These are phyloP conservation scores for Pandemis heparana DNA, from an alignment of 2,888 invertebrate genomes.

Conservation along the genomic window DNA sequence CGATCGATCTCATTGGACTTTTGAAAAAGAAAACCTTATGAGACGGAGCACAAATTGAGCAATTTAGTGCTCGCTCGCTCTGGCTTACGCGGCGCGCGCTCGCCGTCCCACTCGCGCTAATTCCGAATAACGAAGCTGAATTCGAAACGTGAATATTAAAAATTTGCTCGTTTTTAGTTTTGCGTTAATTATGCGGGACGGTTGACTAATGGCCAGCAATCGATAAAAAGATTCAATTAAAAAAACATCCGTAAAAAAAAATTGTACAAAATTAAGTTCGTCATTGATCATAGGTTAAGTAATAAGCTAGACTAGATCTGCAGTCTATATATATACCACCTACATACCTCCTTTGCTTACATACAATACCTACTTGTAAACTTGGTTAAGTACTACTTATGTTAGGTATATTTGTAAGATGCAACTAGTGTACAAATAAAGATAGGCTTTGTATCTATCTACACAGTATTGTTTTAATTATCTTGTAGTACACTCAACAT, in stretches of 20 bases:
- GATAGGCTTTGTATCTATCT: constrained; percentile 2
- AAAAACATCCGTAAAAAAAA: not conserved
- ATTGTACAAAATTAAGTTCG: no score
- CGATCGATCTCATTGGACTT: constrained; percentile 85
- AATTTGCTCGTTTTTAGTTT: constrained; percentile 60
- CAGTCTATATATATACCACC: not conserved
- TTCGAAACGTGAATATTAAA: constrained; percentile 68
- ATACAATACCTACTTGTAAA: not conserved
- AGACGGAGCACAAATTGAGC: constrained; percentile 79
- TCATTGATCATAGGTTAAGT: no score
- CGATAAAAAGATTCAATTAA: not conserved
- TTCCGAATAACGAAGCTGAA: constrained; percentile 56
- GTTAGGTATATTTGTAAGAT: not conserved
- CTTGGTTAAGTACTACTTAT: no score
- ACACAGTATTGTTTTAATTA: constrained; percentile 10
- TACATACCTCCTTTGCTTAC: constrained; percentile 15
- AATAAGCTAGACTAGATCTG: no score
- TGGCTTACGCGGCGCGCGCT: constrained; percentile 51
- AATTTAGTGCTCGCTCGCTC: constrained; percentile 77
- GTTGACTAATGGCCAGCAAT: constrained; percentile 54
- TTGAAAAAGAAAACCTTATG: constrained; percentile 80
- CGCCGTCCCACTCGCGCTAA: constrained; percentile 61
- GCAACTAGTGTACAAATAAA: not conserved
- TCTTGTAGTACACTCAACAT: constrained; percentile 9
- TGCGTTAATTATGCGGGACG: constrained; percentile 55